Percentiles rank a stretch among this genome's conserved stretches.
phyloP scores from a whole-genome alignment of 1,140 invertebrate species.

The Harpegnathos saltator region DNA sequence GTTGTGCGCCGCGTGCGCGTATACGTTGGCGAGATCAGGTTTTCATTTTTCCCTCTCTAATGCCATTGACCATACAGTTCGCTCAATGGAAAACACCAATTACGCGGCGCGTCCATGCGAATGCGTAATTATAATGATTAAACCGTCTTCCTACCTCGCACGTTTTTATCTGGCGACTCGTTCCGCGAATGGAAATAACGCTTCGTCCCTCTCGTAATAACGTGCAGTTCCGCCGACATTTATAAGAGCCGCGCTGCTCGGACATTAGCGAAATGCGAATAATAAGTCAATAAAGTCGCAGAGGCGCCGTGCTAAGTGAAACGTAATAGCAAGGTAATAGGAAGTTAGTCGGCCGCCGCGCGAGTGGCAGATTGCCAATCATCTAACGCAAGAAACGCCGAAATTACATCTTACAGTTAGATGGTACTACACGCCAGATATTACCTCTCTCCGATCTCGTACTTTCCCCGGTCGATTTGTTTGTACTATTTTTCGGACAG shows the following conservation, averaged over 20 bases:
- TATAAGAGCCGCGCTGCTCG: background rate
- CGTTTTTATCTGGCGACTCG: constrained; percentile 19
- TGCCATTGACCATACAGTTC: constrained; percentile 27
- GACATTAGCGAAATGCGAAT: background rate
- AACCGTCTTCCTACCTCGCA: background rate
- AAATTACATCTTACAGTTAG: constrained; percentile 12
- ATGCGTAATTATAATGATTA: constrained; percentile 19
- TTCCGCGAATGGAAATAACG: constrained; percentile 7
- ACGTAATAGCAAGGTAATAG: constrained; percentile 4
- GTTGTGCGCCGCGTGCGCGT: constrained; percentile 33
- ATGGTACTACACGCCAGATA: background rate
- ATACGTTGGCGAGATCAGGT: background rate
- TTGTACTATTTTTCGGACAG: background rate
- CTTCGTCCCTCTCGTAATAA: background rate
- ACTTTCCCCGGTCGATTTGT: background rate
- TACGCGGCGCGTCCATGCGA: background rate
- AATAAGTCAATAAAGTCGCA: constrained; percentile 8
- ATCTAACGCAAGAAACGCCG: background rate
- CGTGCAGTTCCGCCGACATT: background rate
- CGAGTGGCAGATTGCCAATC: background rate
- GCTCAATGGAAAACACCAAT: constrained; percentile 31
- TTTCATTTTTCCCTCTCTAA: constrained; percentile 14
- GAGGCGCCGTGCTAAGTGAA: background rate
- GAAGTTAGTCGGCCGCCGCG: background rate
- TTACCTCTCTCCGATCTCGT: background rate